Conservation (phyloP, 2,888 invertebrate species). For the Nomada goodeniana region DNA sequence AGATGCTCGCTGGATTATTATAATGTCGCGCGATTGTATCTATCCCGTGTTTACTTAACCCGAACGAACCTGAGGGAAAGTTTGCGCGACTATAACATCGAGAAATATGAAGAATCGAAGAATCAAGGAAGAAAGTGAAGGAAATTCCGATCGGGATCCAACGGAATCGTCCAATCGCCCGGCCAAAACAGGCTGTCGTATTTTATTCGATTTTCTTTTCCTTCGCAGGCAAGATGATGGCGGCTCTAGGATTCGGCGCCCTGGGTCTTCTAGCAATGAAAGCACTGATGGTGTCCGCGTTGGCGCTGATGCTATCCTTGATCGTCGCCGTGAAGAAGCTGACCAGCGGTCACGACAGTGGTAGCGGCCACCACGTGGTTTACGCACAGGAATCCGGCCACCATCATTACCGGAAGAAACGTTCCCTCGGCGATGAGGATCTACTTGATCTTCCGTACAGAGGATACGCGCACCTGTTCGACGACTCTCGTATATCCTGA, state of each 20-base stretch:
- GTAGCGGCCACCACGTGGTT: slow-evolving; percentile 86
- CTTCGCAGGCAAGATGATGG: slow-evolving; percentile 87
- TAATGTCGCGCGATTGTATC: background rate
- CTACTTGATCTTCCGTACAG: slow-evolving; percentile 83
- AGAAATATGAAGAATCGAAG: no score
- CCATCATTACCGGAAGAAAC: slow-evolving; percentile 86
- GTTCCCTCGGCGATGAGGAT: slow-evolving; percentile 78
- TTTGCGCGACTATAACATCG: no score
- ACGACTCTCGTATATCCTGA: slow-evolving; percentile 66
- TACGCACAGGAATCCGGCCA: slow-evolving; percentile 86
- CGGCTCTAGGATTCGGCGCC: slow-evolving; percentile 91
- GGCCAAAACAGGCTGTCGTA: no score
- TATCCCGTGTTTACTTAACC: no score
- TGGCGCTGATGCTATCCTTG: slow-evolving; percentile 91
- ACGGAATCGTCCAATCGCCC: no score
- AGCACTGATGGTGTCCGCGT: slow-evolving; percentile 89
- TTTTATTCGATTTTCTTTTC: no score
- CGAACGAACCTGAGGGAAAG: no score
- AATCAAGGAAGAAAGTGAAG: no score
- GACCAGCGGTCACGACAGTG: slow-evolving; percentile 86
- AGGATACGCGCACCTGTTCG: slow-evolving; percentile 80
- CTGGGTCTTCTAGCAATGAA: slow-evolving; percentile 92
- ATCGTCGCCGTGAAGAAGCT: slow-evolving; percentile 91
- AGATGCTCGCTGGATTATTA: slow-evolving; percentile 36
- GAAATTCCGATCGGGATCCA: no score